Conservation (phyloP, 2,113 vertebrate species). For the Pampusana beccarii region DNA sequence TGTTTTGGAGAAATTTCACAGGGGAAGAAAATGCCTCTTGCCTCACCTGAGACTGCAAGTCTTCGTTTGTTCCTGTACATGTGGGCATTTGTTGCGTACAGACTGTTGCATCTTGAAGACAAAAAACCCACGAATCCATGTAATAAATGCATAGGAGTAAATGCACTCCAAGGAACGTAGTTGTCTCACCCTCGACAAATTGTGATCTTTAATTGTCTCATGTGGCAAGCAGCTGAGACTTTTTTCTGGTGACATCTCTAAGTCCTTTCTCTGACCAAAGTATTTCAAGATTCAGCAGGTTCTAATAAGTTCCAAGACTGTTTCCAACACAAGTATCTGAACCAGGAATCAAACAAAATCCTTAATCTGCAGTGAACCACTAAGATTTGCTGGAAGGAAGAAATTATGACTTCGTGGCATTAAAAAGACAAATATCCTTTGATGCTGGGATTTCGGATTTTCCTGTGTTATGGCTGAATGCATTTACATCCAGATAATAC, state of each 20-base stretch:
- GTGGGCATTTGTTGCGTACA: neutral
- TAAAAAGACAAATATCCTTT: neutral
- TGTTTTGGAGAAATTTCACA: neutral
- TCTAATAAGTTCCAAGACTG: constrained; percentile 27
- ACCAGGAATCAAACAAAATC: neutral
- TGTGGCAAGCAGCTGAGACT: constrained; percentile 34
- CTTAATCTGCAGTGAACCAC: neutral
- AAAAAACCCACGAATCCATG: neutral
- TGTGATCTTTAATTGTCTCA: neutral
- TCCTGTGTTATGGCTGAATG: neutral
- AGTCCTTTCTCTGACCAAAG: neutral
- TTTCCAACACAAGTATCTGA: constrained; percentile 15
- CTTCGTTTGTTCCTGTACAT: neutral
- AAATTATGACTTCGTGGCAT: neutral
- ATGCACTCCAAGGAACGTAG: neutral
- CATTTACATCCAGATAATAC: neutral
- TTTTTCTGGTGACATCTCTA: neutral
- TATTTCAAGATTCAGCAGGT: neutral
- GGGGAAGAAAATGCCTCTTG: neutral
- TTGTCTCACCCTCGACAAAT: neutral
- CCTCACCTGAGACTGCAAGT: neutral
- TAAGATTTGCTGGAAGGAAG: constrained; percentile 16
- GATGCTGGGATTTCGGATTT: constrained; percentile 15
- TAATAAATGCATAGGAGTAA: neutral
- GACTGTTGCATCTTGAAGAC: neutral